Percentiles rank a stretch among this genome's conserved stretches.
Evolutionary conservation across 2,797 vertebrate genomes (phyloP).

Genomic region (Parauchenoglanis punctatus): DNA sequence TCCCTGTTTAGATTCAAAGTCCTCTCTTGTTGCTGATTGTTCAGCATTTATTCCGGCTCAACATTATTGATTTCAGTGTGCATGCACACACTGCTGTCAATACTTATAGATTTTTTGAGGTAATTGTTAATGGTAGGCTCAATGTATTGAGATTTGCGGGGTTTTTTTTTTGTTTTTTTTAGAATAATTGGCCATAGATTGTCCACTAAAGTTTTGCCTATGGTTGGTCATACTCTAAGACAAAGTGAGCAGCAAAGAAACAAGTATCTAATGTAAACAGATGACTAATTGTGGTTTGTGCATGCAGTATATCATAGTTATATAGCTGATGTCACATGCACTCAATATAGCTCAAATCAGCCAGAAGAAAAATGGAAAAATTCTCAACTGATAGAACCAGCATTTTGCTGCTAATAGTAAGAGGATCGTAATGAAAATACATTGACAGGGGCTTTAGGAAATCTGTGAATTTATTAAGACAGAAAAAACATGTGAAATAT

Average conservation of each 20-base stretch:
- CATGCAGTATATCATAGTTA: not conserved
- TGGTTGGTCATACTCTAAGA: not conserved
- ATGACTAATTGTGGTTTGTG: not conserved
- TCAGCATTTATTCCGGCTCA: not conserved
- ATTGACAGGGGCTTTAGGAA: not conserved
- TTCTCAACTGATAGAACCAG: not conserved
- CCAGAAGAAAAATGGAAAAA: not conserved
- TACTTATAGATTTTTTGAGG: conserved; percentile 19
- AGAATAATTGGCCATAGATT: not conserved
- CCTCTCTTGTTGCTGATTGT: conserved; percentile 3
- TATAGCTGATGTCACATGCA: not conserved
- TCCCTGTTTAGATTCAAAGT: not conserved
- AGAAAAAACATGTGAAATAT: not conserved
- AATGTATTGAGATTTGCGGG: too few species aligned
- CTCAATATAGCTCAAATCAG: not conserved
- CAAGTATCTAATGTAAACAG: not conserved
- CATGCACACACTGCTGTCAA: conserved; percentile 11
- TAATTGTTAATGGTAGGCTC: not conserved
- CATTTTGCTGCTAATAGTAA: not conserved
- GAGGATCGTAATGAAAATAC: not conserved
- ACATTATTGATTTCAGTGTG: conserved; percentile 9
- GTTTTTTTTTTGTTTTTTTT: too few species aligned
- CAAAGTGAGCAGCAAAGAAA: not conserved
- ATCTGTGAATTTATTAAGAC: not conserved
- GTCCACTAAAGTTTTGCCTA: not conserved